These are phyloP conservation scores for Thamnophis elegans DNA, from an alignment of 2,797 vertebrate genomes.

Conservation along the genomic window DNA sequence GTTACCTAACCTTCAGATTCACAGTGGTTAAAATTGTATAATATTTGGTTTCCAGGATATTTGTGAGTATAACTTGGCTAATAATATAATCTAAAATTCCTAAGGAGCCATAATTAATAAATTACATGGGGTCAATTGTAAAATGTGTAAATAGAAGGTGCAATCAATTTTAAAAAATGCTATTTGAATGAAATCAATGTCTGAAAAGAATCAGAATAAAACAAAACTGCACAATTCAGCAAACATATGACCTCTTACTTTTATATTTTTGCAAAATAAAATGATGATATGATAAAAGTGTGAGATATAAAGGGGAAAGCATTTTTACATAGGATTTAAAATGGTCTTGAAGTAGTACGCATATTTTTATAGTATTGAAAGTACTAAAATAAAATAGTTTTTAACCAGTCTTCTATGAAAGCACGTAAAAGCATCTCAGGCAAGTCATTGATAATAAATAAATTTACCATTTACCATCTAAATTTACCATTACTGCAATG, in stretches of 20 bases:
- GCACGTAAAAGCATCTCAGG: background rate
- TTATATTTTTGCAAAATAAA: background rate
- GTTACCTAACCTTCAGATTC: background rate
- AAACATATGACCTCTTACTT: background rate
- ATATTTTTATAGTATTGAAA: background rate
- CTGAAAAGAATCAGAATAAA: background rate
- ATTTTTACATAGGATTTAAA: background rate
- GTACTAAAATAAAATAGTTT: background rate
- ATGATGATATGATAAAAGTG: background rate
- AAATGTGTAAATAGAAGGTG: background rate
- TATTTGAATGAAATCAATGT: background rate
- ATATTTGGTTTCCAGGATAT: background rate
- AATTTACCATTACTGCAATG: background rate
- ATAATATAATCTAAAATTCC: background rate
- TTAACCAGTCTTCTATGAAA: background rate
- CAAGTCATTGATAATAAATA: background rate
- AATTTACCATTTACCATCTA: background rate
- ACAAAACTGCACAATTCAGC: background rate
- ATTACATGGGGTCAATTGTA: background rate
- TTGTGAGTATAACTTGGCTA: background rate
- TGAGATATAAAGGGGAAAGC: background rate
- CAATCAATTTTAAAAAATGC: background rate
- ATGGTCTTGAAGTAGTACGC: background rate
- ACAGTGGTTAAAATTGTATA: background rate
- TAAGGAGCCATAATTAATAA: background rate